A percentile compares a stretch with the other conserved stretches of the same genome.
Evolutionary conservation across 2,888 invertebrate genomes (phyloP).

Genomic region (Drosophila demipolita): DNA sequence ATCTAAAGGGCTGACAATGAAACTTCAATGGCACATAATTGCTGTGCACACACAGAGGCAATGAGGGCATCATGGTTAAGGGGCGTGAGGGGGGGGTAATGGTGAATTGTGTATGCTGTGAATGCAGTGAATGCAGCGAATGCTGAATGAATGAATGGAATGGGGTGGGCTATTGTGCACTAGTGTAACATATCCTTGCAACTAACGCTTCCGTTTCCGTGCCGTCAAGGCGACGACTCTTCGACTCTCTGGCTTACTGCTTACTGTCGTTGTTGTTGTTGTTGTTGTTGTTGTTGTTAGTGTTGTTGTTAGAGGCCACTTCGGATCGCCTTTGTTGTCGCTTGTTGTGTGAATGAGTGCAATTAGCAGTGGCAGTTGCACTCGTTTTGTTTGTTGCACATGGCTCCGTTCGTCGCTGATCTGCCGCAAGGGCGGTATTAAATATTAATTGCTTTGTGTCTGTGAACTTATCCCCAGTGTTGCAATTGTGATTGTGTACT

Average conservation of each 20-base stretch:
- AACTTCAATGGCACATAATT: slow-evolving; percentile 75
- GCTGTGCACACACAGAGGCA: slow-evolving; percentile 47
- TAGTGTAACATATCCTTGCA: slow-evolving; percentile 77
- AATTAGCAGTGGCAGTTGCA: slow-evolving; percentile 72
- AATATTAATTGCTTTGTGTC: slow-evolving; percentile 67
- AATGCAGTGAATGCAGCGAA: slow-evolving; percentile 21
- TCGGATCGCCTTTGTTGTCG: slow-evolving; percentile 63
- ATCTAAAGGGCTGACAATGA: slow-evolving; percentile 72
- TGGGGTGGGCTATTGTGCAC: slow-evolving; percentile 50
- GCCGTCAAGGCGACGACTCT: slow-evolving; percentile 64
- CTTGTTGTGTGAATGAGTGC: slow-evolving; percentile 74
- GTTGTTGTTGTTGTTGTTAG: slow-evolving; percentile 19
- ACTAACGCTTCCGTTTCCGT: slow-evolving; percentile 80
- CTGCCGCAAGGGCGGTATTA: slow-evolving; percentile 58
- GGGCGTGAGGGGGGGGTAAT: not conserved
- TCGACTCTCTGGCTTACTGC: slow-evolving; percentile 30
- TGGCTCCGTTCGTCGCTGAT: slow-evolving; percentile 38
- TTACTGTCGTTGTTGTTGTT: slow-evolving; percentile 24
- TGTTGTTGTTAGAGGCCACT: slow-evolving; percentile 57
- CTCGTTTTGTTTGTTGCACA: slow-evolving; percentile 56
- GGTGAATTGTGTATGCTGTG: slow-evolving; percentile 21
- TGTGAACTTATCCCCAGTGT: slow-evolving; percentile 16
- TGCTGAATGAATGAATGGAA: slow-evolving; percentile 25
- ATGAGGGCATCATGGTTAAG: not conserved
- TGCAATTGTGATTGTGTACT: slow-evolving; percentile 13